Evolutionary conservation across 2,113 vertebrate species (phyloP), one percentile per base, ranked within the genome.

Genomic region (Ariopsis seemanni): DNA sequence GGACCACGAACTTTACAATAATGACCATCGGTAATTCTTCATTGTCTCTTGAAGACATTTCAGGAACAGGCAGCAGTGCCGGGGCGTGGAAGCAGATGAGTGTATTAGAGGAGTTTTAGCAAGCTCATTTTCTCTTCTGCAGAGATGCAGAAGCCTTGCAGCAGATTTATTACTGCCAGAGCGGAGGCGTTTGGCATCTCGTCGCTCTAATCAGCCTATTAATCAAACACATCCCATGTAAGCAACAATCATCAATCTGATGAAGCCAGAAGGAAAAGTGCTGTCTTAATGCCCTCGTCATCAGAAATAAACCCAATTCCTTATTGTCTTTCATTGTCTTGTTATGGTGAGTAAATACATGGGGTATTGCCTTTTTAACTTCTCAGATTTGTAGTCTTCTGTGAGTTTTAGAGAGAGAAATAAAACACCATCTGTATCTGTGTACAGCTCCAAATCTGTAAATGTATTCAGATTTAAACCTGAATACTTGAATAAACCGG

Each of bases 121-220:
- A 1, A 77, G n/a, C 85, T 63, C n/a, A 34, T 85, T 84, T 25
- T 30, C 15, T 85, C 81, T 85, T 89, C 86, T 77, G 63, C 67
- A 85, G 82, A 84, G 82, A 78, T 83, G 42, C 72, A 50, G 71
- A 87, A 83, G 77, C 72, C 85, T 86, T 79, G 69, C 65, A 83
- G 74, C 67, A 83, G 83, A 90, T 91, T 87, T 82, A 91, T 90
- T 87, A 89, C 81, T 34, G 58, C 87, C 60, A 86, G 84, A 72
- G 79, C n/a, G 27, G 82, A 79, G 77, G 72, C 71, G 52, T 87
- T 88, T 87, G 88, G 89, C 89, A 88, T 88, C 86, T 83, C 75
- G 88, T 86, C 63, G 88, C 86, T 89, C 88, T 89, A 88, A 89
- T 91, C 91, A 88, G 82, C 72, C 71, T 83, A 90, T 91, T 88